phyloP scores from a whole-genome alignment of 2,888 invertebrate genomes.

The Diarsia mendica region DNA sequence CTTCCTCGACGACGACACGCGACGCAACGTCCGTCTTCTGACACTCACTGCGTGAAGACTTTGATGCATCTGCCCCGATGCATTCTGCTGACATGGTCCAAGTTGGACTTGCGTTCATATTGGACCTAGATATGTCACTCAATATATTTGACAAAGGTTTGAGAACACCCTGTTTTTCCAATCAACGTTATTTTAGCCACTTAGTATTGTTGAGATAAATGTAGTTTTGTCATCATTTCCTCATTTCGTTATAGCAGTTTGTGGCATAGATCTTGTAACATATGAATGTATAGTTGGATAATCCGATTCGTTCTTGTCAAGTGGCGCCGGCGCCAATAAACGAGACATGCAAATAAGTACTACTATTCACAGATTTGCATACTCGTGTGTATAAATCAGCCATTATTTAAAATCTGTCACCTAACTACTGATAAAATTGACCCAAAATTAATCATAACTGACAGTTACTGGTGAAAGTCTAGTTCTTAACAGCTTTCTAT shows the following conservation, averaged over 20 bases:
- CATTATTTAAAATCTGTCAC: constrained; percentile 43
- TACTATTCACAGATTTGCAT: constrained; percentile 34
- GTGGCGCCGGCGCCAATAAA: constrained; percentile 33
- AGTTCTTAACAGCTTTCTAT: constrained; percentile 52
- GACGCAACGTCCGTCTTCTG: not conserved
- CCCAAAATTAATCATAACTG: constrained; percentile 26
- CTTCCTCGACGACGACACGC: not conserved
- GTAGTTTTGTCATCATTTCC: not conserved
- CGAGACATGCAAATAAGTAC: constrained; percentile 48
- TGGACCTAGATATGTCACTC: not conserved
- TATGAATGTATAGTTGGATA: constrained; percentile 19
- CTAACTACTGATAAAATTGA: constrained; percentile 26
- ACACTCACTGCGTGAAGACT: not conserved
- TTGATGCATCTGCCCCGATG: not conserved
- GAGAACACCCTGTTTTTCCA: not conserved
- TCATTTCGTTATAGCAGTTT: not conserved
- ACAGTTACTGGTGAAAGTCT: constrained; percentile 47
- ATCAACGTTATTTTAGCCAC: not conserved
- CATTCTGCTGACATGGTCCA: not conserved
- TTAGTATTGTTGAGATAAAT: no score
- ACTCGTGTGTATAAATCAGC: constrained; percentile 33
- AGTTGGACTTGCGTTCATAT: not conserved
- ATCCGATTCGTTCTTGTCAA: constrained; percentile 19
- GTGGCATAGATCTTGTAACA: not conserved
- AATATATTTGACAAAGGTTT: not conserved